Percentiles rank a stretch among this genome's conserved stretches.
phyloP scores from a whole-genome alignment of 2,113 vertebrate species.

The Pelobates fuscus region DNA sequence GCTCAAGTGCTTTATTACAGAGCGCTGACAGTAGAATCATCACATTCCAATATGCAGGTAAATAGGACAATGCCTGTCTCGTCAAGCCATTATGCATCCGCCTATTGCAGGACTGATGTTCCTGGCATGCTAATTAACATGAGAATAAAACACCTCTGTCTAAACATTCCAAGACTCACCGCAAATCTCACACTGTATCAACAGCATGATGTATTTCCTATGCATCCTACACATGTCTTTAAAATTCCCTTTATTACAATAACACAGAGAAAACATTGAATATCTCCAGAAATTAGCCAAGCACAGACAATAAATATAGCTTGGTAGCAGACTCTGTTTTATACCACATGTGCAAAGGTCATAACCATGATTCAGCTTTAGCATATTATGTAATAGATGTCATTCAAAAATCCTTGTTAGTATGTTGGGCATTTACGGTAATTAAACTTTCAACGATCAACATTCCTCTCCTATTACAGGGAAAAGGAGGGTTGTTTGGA shows the following conservation, averaged over 20 bases:
- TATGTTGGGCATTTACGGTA: too few relatives aligned
- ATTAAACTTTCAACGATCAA: too few relatives aligned
- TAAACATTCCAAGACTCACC: conserved; percentile 7
- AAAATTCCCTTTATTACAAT: conserved; percentile 21
- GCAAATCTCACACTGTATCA: conserved; percentile 20
- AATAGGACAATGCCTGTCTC: conserved; percentile 34
- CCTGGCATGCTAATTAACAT: conserved; percentile 34
- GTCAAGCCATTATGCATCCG: conserved; percentile 9
- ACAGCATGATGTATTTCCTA: conserved; percentile 15
- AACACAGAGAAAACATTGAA: conserved; percentile 3
- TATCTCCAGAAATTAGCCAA: conserved; percentile 23
- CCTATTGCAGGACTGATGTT: conserved; percentile 16
- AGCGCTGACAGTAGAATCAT: conserved; percentile 48
- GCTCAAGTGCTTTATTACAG: conserved; percentile 37
- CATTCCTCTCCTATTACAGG: too few relatives aligned
- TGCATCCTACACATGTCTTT: conserved; percentile 8
- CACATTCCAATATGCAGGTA: conserved; percentile 47
- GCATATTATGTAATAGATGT: too few relatives aligned
- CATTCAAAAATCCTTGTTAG: too few relatives aligned
- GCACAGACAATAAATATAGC: neutral
- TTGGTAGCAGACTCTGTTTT: neutral
- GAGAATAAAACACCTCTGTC: neutral
- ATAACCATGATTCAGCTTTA: too few relatives aligned
- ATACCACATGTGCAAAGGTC: neutral
- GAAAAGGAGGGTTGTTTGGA: too few relatives aligned